These are phyloP conservation scores for Pantelozetes paolii DNA, from an alignment of 2,888 invertebrate species.

Conservation along the genomic window DNA sequence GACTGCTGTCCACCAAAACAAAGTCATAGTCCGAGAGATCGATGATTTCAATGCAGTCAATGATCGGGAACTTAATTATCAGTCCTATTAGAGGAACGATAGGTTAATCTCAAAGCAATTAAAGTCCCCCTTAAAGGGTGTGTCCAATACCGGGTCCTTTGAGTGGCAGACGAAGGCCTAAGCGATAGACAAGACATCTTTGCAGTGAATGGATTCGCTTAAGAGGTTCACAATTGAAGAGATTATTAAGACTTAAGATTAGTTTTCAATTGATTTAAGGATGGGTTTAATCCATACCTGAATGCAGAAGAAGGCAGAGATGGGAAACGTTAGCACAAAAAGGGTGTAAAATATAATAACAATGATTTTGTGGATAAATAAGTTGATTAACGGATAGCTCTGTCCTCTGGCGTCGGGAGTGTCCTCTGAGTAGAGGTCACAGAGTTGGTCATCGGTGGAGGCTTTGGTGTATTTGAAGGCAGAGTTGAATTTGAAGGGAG, in stretches of 20 bases:
- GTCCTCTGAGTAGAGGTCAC: not conserved
- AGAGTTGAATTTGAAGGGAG: not conserved
- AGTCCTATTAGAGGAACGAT: constrained; percentile 17
- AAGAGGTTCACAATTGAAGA: constrained; percentile 1
- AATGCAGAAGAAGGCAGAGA: constrained; percentile 42
- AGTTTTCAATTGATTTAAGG: not conserved
- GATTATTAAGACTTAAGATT: too few relatives aligned
- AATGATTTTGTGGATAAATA: not conserved
- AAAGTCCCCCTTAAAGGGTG: too few relatives aligned
- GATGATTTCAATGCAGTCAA: constrained; percentile 42
- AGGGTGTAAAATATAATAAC: not conserved
- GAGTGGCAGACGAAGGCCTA: constrained; percentile 42
- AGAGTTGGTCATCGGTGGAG: not conserved
- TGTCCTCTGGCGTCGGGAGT: not conserved
- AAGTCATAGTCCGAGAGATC: constrained; percentile 38
- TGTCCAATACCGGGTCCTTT: constrained; percentile 40
- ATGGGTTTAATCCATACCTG: constrained; percentile 31
- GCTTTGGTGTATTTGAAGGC: constrained; percentile 10
- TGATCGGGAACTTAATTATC: constrained; percentile 39
- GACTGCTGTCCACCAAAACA: constrained; percentile 29
- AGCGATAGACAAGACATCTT: constrained; percentile 41
- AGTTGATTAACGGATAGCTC: not conserved
- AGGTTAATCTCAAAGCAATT: too few relatives aligned
- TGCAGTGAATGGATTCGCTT: constrained; percentile 41
- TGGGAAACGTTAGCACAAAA: constrained; percentile 39